Percentiles rank a stretch among this genome's conserved stretches.
Conservation (phyloP, 2,888 invertebrate species). For the Galeopsomyia nigrocyanea region DNA sequence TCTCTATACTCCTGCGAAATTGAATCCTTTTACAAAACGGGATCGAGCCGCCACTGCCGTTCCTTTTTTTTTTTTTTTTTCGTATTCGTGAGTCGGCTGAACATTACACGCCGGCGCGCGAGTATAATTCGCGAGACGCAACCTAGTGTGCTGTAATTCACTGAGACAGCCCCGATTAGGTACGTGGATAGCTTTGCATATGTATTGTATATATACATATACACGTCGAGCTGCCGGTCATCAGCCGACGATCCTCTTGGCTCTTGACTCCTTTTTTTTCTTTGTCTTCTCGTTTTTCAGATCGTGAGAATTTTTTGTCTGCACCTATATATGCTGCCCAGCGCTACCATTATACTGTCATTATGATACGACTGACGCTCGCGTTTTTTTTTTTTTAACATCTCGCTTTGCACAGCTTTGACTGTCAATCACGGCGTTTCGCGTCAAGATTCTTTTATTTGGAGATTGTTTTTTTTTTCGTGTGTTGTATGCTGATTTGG, state of each 20-base stretch:
- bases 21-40: slow-evolving; percentile 52
- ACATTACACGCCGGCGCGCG: not conserved
- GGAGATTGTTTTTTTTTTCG: not conserved
- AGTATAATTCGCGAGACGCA: slow-evolving; percentile 18
- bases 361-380: slow-evolving; percentile 17
- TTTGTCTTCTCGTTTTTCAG: slow-evolving; percentile 7
- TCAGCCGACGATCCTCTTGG: not conserved
- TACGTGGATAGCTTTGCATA: not conserved
- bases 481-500: not conserved
- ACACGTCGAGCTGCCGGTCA: not conserved
- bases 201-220: not conserved
- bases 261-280: not conserved
- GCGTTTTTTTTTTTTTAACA: slow-evolving; percentile 22
- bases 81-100: not conserved
- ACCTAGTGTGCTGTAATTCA: slow-evolving; percentile 35
- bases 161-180: slow-evolving; percentile 41
- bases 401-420: not conserved
- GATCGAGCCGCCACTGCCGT: slow-evolving; percentile 21
- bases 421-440: slow-evolving; percentile 36
- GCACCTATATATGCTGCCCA: not conserved
- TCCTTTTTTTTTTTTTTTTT: not conserved
- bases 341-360: slow-evolving; percentile 6
- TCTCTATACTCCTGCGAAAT: slow-evolving; percentile 40
- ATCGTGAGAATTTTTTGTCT: slow-evolving; percentile 41
- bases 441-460: slow-evolving; percentile 18